Conservation (phyloP, 2,113 vertebrate genomes). For the Apaloderma vittatum region DNA sequence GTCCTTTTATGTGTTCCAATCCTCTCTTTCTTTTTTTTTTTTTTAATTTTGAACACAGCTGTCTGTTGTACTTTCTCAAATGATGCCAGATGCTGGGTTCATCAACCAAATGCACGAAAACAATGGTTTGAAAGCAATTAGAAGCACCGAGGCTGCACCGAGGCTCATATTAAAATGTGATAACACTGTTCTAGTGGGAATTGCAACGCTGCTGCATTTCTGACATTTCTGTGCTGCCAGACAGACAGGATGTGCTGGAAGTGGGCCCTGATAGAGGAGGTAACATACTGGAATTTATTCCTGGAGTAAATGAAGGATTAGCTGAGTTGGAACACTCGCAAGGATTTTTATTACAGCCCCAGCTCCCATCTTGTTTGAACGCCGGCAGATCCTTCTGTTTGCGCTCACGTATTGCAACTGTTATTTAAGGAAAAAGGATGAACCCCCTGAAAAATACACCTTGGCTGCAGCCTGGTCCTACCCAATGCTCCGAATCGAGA, state of each 20-base stretch:
- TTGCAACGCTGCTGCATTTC: slow-evolving; percentile 54
- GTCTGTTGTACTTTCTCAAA: slow-evolving; percentile 77
- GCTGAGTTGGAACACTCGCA: slow-evolving; percentile 30
- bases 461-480: not conserved
- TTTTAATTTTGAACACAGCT: slow-evolving; percentile 80
- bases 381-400: not conserved
- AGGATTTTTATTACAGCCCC: slow-evolving; percentile 1
- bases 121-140: slow-evolving; percentile 84
- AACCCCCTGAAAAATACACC: rapidly evolving
- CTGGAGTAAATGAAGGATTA: slow-evolving; percentile 69
- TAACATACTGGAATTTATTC: slow-evolving; percentile 68
- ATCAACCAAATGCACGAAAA: slow-evolving; percentile 78
- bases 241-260: slow-evolving; percentile 69
- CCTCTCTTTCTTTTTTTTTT: not conserved
- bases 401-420: not conserved
- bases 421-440: not conserved
- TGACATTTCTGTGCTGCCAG: slow-evolving; percentile 78
- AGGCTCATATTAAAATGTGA: slow-evolving; percentile 80
- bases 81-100: slow-evolving; percentile 83
- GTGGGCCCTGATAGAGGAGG: slow-evolving; percentile 43
- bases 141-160: slow-evolving; percentile 68
- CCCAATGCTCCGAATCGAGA: rapidly evolving
- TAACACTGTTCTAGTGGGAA: slow-evolving; percentile 78
- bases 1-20: slow-evolving; percentile 58
- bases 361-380: not conserved